Percentiles rank a stretch among this genome's conserved stretches.
phyloP scores from a whole-genome alignment of 2,113 vertebrate genomes.

The Myotis davidii region DNA sequence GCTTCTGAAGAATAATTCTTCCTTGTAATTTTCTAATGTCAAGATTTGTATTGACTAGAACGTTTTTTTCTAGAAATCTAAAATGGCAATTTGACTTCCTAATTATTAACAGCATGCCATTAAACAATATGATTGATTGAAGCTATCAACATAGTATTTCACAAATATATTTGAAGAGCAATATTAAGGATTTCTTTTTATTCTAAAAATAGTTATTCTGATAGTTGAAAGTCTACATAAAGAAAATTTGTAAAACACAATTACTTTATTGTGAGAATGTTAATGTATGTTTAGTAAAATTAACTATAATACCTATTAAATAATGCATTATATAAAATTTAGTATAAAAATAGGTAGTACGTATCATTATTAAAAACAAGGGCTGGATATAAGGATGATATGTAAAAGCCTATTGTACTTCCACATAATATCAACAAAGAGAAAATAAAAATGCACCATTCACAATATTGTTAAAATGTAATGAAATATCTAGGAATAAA shows the following conservation, averaged over 20 bases:
- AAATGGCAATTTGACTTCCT: slow-evolving; percentile 61
- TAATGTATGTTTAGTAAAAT: neutral
- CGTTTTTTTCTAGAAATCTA: neutral
- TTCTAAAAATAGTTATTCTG: slow-evolving; percentile 35
- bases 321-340: neutral
- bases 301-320: neutral
- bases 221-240: neutral
- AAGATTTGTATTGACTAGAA: slow-evolving; percentile 48
- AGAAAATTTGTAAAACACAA: slow-evolving; percentile 40
- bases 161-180: slow-evolving; percentile 28
- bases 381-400: neutral
- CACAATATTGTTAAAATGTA: neutral
- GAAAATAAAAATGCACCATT: neutral
- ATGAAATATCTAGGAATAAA: neutral
- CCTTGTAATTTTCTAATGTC: slow-evolving; percentile 51
- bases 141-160: slow-evolving; percentile 40
- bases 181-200: slow-evolving; percentile 10
- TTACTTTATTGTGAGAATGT: neutral
- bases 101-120: slow-evolving; percentile 46
- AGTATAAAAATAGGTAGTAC: neutral
- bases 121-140: slow-evolving; percentile 58
- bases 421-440: neutral
- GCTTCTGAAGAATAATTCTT: neutral
- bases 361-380: neutral
- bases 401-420: neutral